These are phyloP conservation scores for Epinephelus awoara DNA, from an alignment of 2,797 vertebrate species.

Conservation along the genomic window DNA sequence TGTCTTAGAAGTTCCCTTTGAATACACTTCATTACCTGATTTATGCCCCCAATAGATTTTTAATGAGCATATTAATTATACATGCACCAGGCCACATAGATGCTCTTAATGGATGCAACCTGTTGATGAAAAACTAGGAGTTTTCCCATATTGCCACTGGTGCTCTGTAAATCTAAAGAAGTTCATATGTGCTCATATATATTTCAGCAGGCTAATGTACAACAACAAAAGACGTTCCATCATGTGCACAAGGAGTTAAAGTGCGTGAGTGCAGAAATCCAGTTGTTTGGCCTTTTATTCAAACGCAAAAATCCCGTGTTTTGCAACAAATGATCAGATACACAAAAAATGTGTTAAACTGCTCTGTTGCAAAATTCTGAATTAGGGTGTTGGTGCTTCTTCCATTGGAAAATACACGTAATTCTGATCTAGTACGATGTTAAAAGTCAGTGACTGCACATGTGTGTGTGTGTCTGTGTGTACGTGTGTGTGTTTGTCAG, in stretches of 20 bases:
- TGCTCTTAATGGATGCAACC: slow-evolving; percentile 6
- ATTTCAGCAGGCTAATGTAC: not conserved
- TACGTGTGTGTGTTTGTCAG: slow-evolving; percentile 20
- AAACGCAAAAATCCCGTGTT: not conserved
- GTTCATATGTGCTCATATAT: not conserved
- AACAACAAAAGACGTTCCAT: not conserved
- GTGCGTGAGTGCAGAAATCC: too few species aligned
- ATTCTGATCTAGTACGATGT: slow-evolving; percentile 8
- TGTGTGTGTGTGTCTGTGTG: slow-evolving; percentile 7
- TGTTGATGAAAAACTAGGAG: not conserved
- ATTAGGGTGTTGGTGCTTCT: not conserved
- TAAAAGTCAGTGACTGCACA: slow-evolving; percentile 18
- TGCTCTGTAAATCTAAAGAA: not conserved
- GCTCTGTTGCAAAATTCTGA: not conserved
- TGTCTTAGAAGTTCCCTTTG: not conserved
- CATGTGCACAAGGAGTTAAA: too few species aligned
- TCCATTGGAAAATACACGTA: not conserved
- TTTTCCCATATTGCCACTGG: not conserved
- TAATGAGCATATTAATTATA: slow-evolving; percentile 15
- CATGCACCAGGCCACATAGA: not conserved
- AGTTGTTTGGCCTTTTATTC: not conserved
- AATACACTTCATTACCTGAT: not conserved
- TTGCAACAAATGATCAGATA: slow-evolving; percentile 14
- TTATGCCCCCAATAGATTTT: not conserved
- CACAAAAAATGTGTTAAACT: not conserved